Conservation (phyloP, 2,113 vertebrate genomes). For the Stictonetta naevosa region DNA sequence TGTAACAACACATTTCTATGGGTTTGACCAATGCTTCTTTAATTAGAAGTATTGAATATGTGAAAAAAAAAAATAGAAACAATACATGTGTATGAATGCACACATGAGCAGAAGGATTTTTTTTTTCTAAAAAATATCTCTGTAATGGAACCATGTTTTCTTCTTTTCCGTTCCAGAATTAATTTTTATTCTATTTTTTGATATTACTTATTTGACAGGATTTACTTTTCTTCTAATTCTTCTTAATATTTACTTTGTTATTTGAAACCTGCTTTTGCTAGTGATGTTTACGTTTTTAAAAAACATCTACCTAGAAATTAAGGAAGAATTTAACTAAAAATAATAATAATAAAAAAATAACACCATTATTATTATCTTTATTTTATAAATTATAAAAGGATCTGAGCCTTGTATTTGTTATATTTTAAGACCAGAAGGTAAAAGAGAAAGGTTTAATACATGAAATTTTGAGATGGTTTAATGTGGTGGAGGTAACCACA, state of each 20-base stretch:
- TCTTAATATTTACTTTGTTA: neutral
- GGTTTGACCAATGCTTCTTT: neutral
- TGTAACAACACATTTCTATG: neutral
- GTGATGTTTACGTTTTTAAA: neutral
- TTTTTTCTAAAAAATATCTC: neutral
- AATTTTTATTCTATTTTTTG: neutral
- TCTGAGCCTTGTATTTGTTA: neutral
- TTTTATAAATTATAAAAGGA: neutral
- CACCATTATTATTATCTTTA: neutral
- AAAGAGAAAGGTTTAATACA: neutral
- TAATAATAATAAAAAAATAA: neutral
- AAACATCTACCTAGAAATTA: neutral
- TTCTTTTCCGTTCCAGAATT: neutral
- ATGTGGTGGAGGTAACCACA: neutral
- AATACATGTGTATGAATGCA: neutral
- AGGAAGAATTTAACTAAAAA: neutral
- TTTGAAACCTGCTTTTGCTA: neutral
- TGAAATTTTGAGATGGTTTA: neutral
- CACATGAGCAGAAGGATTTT: rapidly evolving
- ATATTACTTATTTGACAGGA: neutral
- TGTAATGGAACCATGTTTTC: neutral
- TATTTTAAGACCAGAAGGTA: neutral
- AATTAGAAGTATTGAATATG: neutral
- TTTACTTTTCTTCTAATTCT: neutral
- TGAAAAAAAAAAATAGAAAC: neutral